phyloP scores from a whole-genome alignment of 2,113 vertebrate genomes.

The Lipotes vexillifer region DNA sequence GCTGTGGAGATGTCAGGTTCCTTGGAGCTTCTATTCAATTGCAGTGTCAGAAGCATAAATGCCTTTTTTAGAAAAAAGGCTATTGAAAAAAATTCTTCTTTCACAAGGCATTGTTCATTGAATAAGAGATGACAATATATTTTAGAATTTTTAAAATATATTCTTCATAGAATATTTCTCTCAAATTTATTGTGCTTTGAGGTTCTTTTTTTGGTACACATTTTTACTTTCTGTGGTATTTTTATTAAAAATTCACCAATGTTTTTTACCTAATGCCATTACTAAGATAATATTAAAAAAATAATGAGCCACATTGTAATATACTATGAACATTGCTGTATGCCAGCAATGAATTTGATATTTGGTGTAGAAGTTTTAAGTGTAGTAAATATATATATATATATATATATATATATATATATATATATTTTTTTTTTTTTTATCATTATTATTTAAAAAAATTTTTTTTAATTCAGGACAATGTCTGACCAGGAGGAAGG shows the following conservation, averaged over 20 bases:
- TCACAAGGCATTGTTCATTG: background rate
- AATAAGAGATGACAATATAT: background rate
- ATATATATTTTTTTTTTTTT: too few relatives aligned
- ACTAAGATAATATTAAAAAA: background rate
- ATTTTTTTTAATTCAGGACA: conserved; percentile 26
- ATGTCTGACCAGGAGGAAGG: conserved; percentile 65
- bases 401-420: background rate
- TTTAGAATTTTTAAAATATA: background rate
- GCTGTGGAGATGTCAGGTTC: background rate
- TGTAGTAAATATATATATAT: background rate
- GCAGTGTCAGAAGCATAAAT: background rate
- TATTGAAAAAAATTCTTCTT: background rate
- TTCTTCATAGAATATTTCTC: background rate
- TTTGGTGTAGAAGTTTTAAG: background rate
- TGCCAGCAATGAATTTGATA: background rate
- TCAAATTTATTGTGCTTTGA: background rate
- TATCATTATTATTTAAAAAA: too few relatives aligned
- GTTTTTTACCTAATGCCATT: background rate
- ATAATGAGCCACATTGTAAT: background rate
- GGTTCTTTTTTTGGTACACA: background rate
- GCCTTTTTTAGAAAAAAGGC: background rate
- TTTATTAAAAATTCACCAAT: conserved; percentile 17
- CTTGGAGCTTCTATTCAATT: background rate
- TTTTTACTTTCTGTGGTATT: background rate
- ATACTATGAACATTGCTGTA: background rate